Base-by-base conservation (phyloP, 1,140 invertebrate genomes). In the Drosophila takahashii region DNA sequence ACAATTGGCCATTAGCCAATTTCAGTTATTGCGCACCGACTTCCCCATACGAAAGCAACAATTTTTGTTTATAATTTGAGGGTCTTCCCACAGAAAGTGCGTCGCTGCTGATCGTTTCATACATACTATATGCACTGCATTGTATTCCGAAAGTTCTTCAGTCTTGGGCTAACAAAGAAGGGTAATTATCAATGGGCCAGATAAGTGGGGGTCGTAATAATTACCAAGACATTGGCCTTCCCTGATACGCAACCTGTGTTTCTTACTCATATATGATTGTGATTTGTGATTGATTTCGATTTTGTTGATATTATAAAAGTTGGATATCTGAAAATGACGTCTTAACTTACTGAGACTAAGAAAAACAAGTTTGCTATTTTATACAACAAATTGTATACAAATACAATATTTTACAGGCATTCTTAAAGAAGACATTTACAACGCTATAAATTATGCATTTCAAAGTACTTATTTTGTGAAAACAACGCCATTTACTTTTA, bases 1-100 rank as follows among this genome's bases (percentile, higher is more conserved):
- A 39, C 50, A 65, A 56, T 65, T 76, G 78, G 73, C 58, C 27
- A 6, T 48, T 4, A 16, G 74, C 79, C 79, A 77, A 81, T 77
- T 81, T 77, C 74, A 77, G 79, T 77, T 81, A 77, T 77, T 81
- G 79, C 78, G 77, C 76, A 79, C 71, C 52, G 48, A 41, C 26
- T 44, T 58, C 53, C 45, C 48, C 26, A 64, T 48, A 41, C 53
- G 18, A 41, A 48, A 18, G 27, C 54, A 26, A 48, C 44, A 59
- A 36, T 51, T 27, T 34, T 73, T 77, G 57, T 53, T 75, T 61
- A 61, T 53, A 56, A 34, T 52, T 52, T 48, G 37, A 39, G 41
- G 11, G 37, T 26, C 27, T 3, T 18, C 13, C 29, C 60, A 16
- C 8, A n/a, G 6, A 64, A 64, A 71, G 60, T 64, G 67, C 67